Conservation (phyloP, 53 echinoderm and acorn worm species). For the Antedon mediterranea region DNA sequence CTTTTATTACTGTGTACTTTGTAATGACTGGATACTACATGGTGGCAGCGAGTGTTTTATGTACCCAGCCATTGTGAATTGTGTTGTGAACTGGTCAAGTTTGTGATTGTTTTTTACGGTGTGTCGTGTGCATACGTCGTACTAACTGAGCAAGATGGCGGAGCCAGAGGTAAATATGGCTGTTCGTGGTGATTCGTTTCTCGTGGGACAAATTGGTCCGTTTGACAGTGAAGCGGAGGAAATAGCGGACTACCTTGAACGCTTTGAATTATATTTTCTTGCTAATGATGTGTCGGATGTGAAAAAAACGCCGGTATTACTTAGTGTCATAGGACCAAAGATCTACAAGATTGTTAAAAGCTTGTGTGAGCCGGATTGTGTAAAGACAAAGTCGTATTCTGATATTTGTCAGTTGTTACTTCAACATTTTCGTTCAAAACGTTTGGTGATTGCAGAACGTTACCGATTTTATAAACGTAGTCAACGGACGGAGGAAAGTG, state of each 20-base stretch:
- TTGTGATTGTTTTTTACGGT: too few relatives aligned
- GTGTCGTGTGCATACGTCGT: too few relatives aligned
- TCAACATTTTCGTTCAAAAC: conserved; percentile 5
- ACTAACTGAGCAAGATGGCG: too few relatives aligned
- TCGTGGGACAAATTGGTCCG: neutral
- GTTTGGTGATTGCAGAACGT: neutral
- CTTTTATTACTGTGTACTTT: too few relatives aligned
- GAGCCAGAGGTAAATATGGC: too few relatives aligned
- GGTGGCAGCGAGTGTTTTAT: too few relatives aligned
- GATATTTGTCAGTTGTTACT: conserved; percentile 8
- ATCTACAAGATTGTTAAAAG: conserved; percentile 6
- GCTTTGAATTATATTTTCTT: neutral
- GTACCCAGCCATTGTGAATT: too few relatives aligned
- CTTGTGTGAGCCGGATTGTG: neutral
- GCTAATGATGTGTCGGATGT: neutral
- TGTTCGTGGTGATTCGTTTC: neutral
- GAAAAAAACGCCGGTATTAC: neutral
- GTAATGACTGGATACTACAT: too few relatives aligned
- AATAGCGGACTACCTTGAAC: neutral
- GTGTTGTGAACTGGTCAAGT: too few relatives aligned
- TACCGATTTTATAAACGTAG: conserved; percentile 8
- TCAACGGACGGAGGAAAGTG: neutral
- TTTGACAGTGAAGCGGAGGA: neutral
- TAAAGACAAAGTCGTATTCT: neutral
- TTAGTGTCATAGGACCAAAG: neutral